Evolutionary conservation across 2,797 vertebrate species (phyloP).

Genomic region (Setipinna tenuifilis): DNA sequence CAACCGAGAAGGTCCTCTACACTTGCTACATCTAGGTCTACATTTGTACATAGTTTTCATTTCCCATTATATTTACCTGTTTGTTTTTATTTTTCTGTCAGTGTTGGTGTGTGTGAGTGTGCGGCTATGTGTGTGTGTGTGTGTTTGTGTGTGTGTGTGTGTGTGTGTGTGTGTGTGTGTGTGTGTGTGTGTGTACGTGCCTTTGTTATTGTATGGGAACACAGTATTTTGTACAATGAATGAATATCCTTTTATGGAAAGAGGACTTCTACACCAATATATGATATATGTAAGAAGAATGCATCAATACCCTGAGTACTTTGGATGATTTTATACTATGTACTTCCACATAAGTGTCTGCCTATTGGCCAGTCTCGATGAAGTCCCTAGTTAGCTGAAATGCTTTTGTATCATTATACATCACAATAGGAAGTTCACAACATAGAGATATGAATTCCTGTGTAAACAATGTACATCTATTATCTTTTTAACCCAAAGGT

Average conservation of each 20-base stretch:
- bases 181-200: not conserved
- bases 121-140: not conserved
- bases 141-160: not conserved
- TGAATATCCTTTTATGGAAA: not conserved
- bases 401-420: not conserved
- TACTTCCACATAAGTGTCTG: not conserved
- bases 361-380: not conserved
- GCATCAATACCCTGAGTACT: not conserved
- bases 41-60: conserved; percentile 8
- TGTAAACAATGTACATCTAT: not conserved
- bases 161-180: conserved; percentile 2
- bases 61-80: not conserved
- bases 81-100: not conserved
- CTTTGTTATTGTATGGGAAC: not conserved
- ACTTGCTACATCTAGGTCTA: not conserved
- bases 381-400: not conserved
- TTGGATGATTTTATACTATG: not conserved
- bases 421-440: not conserved
- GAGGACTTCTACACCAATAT: not conserved
- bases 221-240: conserved; percentile 5
- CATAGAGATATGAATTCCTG: not conserved
- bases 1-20: not conserved
- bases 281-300: conserved; percentile 7
- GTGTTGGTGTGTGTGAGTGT: not conserved
- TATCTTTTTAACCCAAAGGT: not conserved